Conservation (phyloP, 2,797 vertebrate species). For the Synanceia verrucosa region DNA sequence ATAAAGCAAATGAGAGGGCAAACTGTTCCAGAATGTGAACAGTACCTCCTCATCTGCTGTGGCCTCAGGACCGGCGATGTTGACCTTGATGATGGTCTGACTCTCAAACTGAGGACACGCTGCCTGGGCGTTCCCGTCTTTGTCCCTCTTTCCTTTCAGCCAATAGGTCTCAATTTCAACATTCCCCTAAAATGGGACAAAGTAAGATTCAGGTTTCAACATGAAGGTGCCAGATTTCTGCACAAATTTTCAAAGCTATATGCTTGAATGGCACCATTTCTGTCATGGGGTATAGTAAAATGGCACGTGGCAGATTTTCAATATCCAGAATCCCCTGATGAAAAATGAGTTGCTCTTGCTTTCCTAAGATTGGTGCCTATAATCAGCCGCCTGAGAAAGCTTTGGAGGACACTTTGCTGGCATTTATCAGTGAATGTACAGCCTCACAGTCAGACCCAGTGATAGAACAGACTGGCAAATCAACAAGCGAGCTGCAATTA, state of each 20-base stretch:
- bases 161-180: slow-evolving; percentile 85
- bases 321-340: slow-evolving; percentile 26
- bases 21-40: slow-evolving; percentile 51
- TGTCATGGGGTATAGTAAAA: slow-evolving; percentile 2
- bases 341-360: slow-evolving; percentile 27
- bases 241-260: slow-evolving; percentile 5
- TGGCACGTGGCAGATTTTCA: slow-evolving; percentile 17
- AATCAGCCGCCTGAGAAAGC: slow-evolving; percentile 46
- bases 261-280: neutral
- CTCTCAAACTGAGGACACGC: slow-evolving; percentile 82
- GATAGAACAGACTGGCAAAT: slow-evolving; percentile 51
- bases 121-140: slow-evolving; percentile 82
- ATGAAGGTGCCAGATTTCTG: neutral
- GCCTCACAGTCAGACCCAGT: slow-evolving; percentile 34
- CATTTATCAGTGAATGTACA: slow-evolving; percentile 41
- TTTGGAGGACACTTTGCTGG: slow-evolving; percentile 43
- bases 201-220: neutral
- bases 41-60: slow-evolving; percentile 61
- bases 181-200: slow-evolving; percentile 63
- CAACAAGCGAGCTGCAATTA: slow-evolving; percentile 40
- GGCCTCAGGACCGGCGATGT: slow-evolving; percentile 64
- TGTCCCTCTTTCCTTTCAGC: slow-evolving; percentile 83
- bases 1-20: slow-evolving; percentile 17
- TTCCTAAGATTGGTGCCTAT: slow-evolving; percentile 49
- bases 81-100: slow-evolving; percentile 79